These are phyloP conservation scores for Psophia crepitans DNA, from an alignment of 2,113 vertebrate genomes.

Conservation along the genomic window DNA sequence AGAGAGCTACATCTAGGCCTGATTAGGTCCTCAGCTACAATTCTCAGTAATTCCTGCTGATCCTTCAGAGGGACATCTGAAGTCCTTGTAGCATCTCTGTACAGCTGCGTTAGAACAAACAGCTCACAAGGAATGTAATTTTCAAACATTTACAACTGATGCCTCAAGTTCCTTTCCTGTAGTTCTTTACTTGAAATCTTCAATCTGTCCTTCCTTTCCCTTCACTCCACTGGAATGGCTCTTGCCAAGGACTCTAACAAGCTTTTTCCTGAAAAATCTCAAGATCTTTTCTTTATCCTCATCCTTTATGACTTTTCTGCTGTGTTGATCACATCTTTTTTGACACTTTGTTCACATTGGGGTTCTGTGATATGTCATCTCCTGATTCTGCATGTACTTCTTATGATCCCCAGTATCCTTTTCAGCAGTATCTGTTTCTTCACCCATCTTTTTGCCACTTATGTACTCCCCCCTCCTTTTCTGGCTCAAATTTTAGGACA, in stretches of 20 bases:
- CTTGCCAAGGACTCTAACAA: slow-evolving; percentile 11
- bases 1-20: neutral
- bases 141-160: slow-evolving; percentile 62
- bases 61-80: slow-evolving; percentile 36
- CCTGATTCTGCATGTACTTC: neutral
- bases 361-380: neutral
- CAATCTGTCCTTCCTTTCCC: slow-evolving; percentile 42
- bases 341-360: neutral
- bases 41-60: neutral
- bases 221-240: neutral
- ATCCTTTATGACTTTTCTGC: neutral
- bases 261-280: slow-evolving; percentile 1
- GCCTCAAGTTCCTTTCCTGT: slow-evolving; percentile 57
- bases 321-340: neutral
- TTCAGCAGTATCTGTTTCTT: neutral
- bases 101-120: slow-evolving; percentile 66
- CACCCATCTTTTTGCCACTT: neutral
- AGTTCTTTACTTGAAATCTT: slow-evolving; percentile 49
- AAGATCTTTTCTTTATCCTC: neutral
- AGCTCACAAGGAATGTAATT: slow-evolving; percentile 61
- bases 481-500: neutral
- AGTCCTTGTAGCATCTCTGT: slow-evolving; percentile 46
- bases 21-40: neutral
- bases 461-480: neutral
- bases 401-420: neutral